A percentile compares a stretch with the other conserved stretches of the same genome.
Conservation (phyloP, 2,113 vertebrate genomes). For the human (Homo sapiens) region GRCh38 chr4:35691001-35691500, state of each 20-base stretch:
- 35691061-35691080: not conserved
- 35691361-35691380: not conserved
- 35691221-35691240: not conserved
- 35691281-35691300: not conserved
- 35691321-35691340: not conserved
- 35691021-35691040: slow-evolving; percentile 1
- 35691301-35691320: not conserved
- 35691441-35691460: not conserved
- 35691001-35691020: not conserved
- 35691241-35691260: not conserved
- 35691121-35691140: not conserved
- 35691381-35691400: not conserved
- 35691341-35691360: not conserved
- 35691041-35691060: not conserved
- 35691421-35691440: not conserved
- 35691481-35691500: not conserved
- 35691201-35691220: not conserved
- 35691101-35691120: not conserved
- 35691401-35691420: not conserved
- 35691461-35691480: not conserved
- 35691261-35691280: not conserved
- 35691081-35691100: not conserved
- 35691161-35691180: not conserved
- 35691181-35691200: not conserved
- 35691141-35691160: not conserved